Evolutionary conservation across 2,113 vertebrate genomes (phyloP).

Genomic region (Dasypus novemcinctus): DNA sequence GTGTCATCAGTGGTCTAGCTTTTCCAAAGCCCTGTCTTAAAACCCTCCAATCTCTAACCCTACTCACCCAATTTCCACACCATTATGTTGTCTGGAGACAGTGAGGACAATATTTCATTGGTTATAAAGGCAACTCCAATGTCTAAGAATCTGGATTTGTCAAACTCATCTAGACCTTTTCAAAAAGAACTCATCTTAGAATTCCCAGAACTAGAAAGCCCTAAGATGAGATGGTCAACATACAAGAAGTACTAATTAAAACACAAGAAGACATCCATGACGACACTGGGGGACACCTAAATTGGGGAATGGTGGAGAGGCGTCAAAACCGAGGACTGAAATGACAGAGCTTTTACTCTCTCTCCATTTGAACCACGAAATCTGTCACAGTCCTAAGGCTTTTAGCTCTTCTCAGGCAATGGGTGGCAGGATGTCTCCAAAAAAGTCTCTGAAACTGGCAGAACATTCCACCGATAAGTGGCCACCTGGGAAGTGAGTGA

Average conservation of each 20-base stretch:
- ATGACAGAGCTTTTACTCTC: not conserved
- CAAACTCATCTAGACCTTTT: not conserved
- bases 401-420: not conserved
- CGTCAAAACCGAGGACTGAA: not conserved
- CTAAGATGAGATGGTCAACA: not conserved
- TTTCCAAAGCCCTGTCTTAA: not conserved
- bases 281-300: not conserved
- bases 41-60: not conserved
- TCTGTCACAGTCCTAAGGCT: not conserved
- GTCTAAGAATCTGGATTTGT: not conserved
- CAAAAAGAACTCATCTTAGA: not conserved
- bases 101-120: not conserved
- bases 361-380: not conserved
- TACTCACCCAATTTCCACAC: not conserved
- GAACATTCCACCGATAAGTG: not conserved
- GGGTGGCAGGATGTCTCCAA: not conserved
- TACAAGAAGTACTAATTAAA: not conserved
- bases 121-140: not conserved
- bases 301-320: not conserved
- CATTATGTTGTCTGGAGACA: not conserved
- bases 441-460: not conserved
- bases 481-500: not conserved
- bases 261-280: not conserved
- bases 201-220: not conserved
- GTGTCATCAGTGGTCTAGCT: not conserved